Evolutionary conservation across 2,888 invertebrate genomes (phyloP), one percentile per base, ranked within the genome.

Genomic region (Sabatieria punctata): DNA sequence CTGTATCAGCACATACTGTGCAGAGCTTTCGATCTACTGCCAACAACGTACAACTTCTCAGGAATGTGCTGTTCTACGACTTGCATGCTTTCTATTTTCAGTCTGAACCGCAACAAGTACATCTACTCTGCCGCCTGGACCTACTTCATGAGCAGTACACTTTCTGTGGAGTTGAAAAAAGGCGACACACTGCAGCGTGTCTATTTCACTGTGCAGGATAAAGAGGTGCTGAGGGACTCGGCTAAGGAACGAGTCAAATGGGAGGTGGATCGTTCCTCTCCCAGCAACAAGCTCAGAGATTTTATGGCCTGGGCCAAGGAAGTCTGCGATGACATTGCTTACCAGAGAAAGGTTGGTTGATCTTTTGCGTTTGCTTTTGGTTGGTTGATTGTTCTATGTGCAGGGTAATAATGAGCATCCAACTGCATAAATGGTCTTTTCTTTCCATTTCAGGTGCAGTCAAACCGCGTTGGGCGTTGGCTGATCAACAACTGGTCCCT

Each of bases 161-260:
- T 65, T 36, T 64, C 65, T 27, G 59, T 66, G 33, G 66, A 66
- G 51, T 57, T 66, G n/a, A 49, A 64, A 15, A 66, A 66, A 47
- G 58, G 64, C 48, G 61, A 64, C 41, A 54, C 55, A 6, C 52
- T 66, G 21, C 65, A 66, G 55, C 64, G 65, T 42, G 52, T 66
- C 2, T 61, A 66, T 56, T 66, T 64, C 57, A 52, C 58, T 24
- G 63, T 64, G 39, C 60, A 60, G 48, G 64, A 67, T 51, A 54
- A 65, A 63, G 59, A 58, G 45, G 63, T 65, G 4, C 49, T 66
- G 13, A 51, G 66, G 45, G 63, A 65, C 43, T 62, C 65, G 47
- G 65, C 66, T 41, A 67, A 65, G 49, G 66, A 67, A 43, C 60
- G 64, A 48, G 63, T 67, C 48, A 67, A 67, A 48, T 67, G 65